These are phyloP conservation scores for Melipona beecheii DNA, from an alignment of 2,888 invertebrate genomes.

Conservation along the genomic window DNA sequence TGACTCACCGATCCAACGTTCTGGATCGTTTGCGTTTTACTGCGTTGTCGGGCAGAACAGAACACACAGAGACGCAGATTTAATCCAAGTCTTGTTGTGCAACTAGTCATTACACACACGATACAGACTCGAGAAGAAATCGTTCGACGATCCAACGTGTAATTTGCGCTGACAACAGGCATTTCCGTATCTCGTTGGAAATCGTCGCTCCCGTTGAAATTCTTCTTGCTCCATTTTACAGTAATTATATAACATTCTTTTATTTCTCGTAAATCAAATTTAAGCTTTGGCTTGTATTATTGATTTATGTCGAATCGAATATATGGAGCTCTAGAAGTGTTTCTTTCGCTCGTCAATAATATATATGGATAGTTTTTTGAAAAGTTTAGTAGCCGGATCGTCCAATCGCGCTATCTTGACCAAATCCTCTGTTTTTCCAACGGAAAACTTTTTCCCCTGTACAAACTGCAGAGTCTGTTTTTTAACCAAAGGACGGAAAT, in stretches of 20 bases:
- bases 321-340: background rate
- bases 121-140: slow-evolving; percentile 31
- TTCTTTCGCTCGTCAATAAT: too few species aligned
- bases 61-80: background rate
- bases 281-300: background rate
- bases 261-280: background rate
- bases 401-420: background rate
- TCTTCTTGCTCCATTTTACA: background rate
- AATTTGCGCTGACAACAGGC: background rate
- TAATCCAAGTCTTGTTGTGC: slow-evolving; percentile 28
- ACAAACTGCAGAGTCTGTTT: background rate
- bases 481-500: slow-evolving; percentile 6
- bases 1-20: slow-evolving; percentile 13
- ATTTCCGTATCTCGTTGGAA: slow-evolving; percentile 22
- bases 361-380: background rate
- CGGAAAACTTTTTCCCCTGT: background rate
- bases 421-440: background rate
- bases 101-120: background rate
- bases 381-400: background rate
- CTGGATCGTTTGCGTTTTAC: slow-evolving; percentile 35
- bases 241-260: background rate
- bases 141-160: slow-evolving; percentile 15
- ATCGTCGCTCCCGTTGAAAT: background rate
- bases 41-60: background rate
- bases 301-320: background rate